These are phyloP conservation scores for Drosophila baimaii DNA, from an alignment of 1,140 invertebrate genomes.

Conservation along the genomic window DNA sequence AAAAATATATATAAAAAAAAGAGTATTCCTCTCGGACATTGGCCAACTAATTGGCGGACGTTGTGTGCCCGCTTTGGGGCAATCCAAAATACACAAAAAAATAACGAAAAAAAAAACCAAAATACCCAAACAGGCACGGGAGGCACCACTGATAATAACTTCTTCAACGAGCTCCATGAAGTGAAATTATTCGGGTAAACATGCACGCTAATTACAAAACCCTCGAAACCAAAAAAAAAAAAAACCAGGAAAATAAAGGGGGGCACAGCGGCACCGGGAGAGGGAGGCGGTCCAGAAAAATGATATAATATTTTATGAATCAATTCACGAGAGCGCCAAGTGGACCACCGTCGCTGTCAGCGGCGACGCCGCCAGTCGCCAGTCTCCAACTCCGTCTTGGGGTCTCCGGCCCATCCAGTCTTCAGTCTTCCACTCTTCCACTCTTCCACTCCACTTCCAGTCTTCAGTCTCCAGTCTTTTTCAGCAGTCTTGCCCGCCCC, in stretches of 20 bases:
- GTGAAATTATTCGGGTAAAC: conserved; percentile 82
- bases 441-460: too few relatives aligned
- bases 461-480: conserved; percentile 8
- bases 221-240: conserved; percentile 54
- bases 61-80: conserved; percentile 58
- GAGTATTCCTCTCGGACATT: conserved; percentile 56
- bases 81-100: conserved; percentile 40
- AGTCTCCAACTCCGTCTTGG: conserved; percentile 5
- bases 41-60: conserved; percentile 76
- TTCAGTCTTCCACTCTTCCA: too few relatives aligned
- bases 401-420: too few relatives aligned
- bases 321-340: conserved; percentile 82
- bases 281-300: conserved; percentile 56
- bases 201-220: conserved; percentile 81
- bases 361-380: conserved; percentile 55
- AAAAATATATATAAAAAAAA: conserved; percentile 9
- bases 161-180: conserved; percentile 80
- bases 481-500: neutral
- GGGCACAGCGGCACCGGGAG: conserved; percentile 9
- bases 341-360: conserved; percentile 78
- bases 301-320: conserved; percentile 83
- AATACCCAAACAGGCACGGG: conserved; percentile 1
- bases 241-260: conserved; percentile 5
- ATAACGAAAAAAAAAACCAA: conserved; percentile 1
- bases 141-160: conserved; percentile 70